phyloP scores from a whole-genome alignment of 2,888 invertebrate species.

The Microdon myrmicae region DNA sequence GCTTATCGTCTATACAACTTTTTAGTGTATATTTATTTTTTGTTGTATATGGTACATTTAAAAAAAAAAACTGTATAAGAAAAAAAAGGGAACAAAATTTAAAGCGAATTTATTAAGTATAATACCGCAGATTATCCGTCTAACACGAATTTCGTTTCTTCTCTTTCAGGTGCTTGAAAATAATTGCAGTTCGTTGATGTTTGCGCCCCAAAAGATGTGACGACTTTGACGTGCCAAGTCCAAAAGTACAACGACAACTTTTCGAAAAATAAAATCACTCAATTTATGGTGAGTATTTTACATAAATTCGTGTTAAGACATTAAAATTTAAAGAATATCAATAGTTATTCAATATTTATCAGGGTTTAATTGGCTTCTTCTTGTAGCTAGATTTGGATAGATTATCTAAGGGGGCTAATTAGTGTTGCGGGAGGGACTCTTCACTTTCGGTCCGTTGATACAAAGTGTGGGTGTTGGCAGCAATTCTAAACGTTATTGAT shows the following conservation, averaged over 20 bases:
- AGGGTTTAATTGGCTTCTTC: conserved; percentile 26
- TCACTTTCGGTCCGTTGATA: no score
- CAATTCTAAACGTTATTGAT: no score
- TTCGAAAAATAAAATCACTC: conserved; percentile 41
- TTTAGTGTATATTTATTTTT: no score
- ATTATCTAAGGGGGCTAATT: no score
- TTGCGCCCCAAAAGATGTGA: conserved; percentile 11
- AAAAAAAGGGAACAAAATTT: no score
- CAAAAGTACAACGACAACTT: conserved; percentile 2
- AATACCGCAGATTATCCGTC: conserved; percentile 19
- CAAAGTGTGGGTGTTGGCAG: no score
- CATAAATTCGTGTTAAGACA: conserved; percentile 19
- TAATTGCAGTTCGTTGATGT: conserved; percentile 36
- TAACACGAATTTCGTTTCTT: conserved; percentile 13
- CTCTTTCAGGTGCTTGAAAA: conserved; percentile 22
- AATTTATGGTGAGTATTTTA: conserved; percentile 51
- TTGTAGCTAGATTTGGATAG: conserved; percentile 23
- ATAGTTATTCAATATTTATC: conserved; percentile 32
- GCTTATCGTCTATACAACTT: conserved; percentile 30
- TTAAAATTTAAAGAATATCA: conserved; percentile 5
- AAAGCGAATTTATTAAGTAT: conserved; percentile 16
- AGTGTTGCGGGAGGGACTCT: no score
- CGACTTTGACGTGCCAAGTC: no score
- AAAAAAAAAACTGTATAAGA: no score
- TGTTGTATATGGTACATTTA: no score